Base-by-base conservation (phyloP, 2,888 invertebrate species). In the Nephrotoma flavescens region DNA sequence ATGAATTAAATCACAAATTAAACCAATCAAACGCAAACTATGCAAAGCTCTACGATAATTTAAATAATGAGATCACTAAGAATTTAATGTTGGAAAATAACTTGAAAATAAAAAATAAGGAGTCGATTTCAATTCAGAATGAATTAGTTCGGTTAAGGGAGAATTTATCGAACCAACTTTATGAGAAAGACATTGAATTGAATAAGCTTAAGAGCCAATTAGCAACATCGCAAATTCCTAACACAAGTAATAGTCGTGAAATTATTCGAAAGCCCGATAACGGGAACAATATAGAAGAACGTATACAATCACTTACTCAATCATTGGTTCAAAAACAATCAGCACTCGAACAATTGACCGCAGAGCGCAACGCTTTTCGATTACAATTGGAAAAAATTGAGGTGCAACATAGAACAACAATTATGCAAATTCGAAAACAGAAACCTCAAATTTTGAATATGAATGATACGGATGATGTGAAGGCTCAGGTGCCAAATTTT, bases 251-350 rank as follows among this genome's bases (percentile, higher is more conserved):
- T n/a, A 31, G 31, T 71, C 31, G 71, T 7, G 71, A 71, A 71
- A 31, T 31, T 4, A 6, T 9, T 31, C 71, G 71, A 31, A 71
- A 71, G 31, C 71, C 19, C 31, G 71, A 71, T 4, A 44, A 85
- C 9, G 42, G 84, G 12, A 90, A 86, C 12, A 88, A 87, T 15
- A 41, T 89, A 0, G 92, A 92, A 88, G 89, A 90, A 42, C 91
- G 93, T 85, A 91, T 95, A 9, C 92, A 93, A 85, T 92, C 93
- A 1, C 92, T 98, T 15, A 97, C 97, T 0, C 95, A 97, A 90
- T 96, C 95, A 84, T 92, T 98, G 47, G 96, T 98, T 87, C 94
- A 95, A 89, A 97, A 96, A 90, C 98, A 98, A 91, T 95, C 95
- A 83, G 94, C 95, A 88, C 92, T 98, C n/a, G 98, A 98, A 90